These are phyloP conservation scores for Hirtodrosophila trivittata DNA, from an alignment of 2,888 invertebrate species.

Conservation along the genomic window DNA sequence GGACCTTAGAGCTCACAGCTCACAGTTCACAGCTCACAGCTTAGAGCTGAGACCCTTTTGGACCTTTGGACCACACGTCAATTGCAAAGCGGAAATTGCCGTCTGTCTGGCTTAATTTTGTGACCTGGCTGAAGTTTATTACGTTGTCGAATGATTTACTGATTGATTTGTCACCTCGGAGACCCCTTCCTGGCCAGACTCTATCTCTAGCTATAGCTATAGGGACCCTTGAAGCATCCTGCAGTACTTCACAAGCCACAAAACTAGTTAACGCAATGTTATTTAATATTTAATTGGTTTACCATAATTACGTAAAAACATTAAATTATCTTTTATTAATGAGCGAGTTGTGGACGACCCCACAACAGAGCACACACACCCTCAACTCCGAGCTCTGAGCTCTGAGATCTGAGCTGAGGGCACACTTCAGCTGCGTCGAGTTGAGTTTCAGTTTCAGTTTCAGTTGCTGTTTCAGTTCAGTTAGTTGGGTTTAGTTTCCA, in stretches of 20 bases:
- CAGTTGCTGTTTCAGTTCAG: conserved; percentile 22
- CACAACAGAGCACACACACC: conserved; percentile 5
- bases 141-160: conserved; percentile 58
- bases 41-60: conserved; percentile 18
- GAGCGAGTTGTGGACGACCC: conserved; percentile 13
- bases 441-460: conserved; percentile 32
- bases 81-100: conserved; percentile 72
- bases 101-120: conserved; percentile 69
- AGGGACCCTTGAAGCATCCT: neutral
- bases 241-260: conserved; percentile 31
- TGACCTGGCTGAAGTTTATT: conserved; percentile 66
- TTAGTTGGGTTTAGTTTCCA: conserved; percentile 44
- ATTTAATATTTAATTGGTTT: conserved; percentile 73
- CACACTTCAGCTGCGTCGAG: conserved; percentile 17
- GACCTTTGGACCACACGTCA: conserved; percentile 35
- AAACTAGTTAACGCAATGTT: conserved; percentile 60
- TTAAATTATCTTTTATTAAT: conserved; percentile 77
- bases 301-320: conserved; percentile 78
- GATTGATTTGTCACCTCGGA: conserved; percentile 68
- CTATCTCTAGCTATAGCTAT: neutral
- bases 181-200: no score
- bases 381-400: conserved; percentile 18
- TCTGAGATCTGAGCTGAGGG: conserved; percentile 35
- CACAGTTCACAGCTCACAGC: neutral
- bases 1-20: neutral